A percentile compares a stretch with the other conserved stretches of the same genome.
phyloP scores from a whole-genome alignment of 2,888 invertebrate genomes.

The Xestobium rufovillosum region DNA sequence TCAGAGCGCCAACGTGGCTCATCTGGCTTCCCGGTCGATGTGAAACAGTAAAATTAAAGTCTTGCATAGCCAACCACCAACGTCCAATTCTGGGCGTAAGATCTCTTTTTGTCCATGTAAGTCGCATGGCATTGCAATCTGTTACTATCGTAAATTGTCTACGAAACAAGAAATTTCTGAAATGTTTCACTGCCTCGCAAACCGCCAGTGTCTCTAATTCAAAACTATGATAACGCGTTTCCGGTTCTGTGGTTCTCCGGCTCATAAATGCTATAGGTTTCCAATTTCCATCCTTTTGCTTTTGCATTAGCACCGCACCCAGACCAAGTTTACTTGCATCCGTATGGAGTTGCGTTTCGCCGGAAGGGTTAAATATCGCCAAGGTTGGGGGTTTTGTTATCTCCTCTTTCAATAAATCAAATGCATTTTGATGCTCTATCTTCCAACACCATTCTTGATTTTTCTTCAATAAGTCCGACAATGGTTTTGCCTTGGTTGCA shows the following conservation, averaged over 20 bases:
- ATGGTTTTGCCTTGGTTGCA: constrained; percentile 19
- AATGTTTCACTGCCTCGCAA: constrained; percentile 1
- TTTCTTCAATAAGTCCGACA: constrained; percentile 15
- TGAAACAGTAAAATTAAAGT: constrained; percentile 22
- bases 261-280: constrained; percentile 11
- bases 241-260: constrained; percentile 7
- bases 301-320: constrained; percentile 10
- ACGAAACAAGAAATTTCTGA: neutral
- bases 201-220: constrained; percentile 2
- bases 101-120: constrained; percentile 12
- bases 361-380: constrained; percentile 4
- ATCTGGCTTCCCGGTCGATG: constrained; percentile 22
- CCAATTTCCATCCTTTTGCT: constrained; percentile 9
- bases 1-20: constrained; percentile 23
- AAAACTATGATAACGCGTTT: constrained; percentile 1
- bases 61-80: constrained; percentile 25
- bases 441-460: too few relatives aligned
- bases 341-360: constrained; percentile 10
- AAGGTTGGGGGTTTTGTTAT: constrained; percentile 15
- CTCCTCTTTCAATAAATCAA: constrained; percentile 10
- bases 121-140: constrained; percentile 12
- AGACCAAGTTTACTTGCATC: constrained; percentile 10
- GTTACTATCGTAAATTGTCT: constrained; percentile 5
- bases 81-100: too few relatives aligned
- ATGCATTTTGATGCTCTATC: constrained; percentile 9